Conservation (phyloP, 2,113 vertebrate species). For the Pollachius pollachius region DNA sequence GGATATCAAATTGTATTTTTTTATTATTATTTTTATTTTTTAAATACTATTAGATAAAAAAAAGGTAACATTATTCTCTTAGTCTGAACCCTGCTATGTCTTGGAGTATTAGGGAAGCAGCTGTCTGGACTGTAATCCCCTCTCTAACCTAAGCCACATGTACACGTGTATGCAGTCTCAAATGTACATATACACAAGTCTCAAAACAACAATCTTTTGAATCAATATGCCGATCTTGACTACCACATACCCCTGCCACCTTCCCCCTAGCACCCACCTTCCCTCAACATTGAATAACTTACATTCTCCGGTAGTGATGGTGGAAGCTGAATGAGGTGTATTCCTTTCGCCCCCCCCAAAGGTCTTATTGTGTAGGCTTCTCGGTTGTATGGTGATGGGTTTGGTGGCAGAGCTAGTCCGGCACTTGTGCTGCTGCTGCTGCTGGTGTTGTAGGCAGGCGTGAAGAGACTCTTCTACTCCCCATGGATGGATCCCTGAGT, state of each 20-base stretch:
- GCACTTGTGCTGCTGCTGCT: slow-evolving; percentile 37
- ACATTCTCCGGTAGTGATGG: slow-evolving; percentile 75
- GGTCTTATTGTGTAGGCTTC: slow-evolving; percentile 70
- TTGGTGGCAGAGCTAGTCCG: slow-evolving; percentile 40
- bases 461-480: slow-evolving; percentile 83
- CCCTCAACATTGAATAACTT: slow-evolving; percentile 68
- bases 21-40: background rate
- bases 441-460: slow-evolving; percentile 78
- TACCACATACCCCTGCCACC: too few relatives aligned
- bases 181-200: background rate
- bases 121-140: background rate
- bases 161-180: background rate
- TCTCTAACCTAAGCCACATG: background rate
- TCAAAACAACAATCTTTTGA: background rate
- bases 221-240: background rate
- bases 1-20: too few relatives aligned
- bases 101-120: background rate
- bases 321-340: slow-evolving; percentile 72
- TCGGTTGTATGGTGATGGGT: slow-evolving; percentile 30
- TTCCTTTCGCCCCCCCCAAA: slow-evolving; percentile 75
- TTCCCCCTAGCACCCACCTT: background rate
- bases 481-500: slow-evolving; percentile 81
- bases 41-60: background rate
- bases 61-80: background rate
- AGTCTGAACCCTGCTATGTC: background rate